A percentile compares a stretch with the other conserved stretches of the same genome.
Conservation (phyloP, 1,140 invertebrate genomes). For the Homalodisca vitripennis region DNA sequence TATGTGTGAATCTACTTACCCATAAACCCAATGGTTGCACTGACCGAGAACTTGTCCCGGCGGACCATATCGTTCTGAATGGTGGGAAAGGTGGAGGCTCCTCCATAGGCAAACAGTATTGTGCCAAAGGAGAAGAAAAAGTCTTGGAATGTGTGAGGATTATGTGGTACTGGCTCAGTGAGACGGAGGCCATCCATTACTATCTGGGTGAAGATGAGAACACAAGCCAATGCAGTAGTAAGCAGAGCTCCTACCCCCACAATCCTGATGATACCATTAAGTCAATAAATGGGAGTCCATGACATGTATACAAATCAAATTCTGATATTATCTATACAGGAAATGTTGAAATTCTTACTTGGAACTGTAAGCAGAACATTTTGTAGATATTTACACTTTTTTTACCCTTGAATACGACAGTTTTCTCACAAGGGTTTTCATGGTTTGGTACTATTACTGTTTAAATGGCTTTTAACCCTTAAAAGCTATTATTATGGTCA, state of each 20-base stretch:
- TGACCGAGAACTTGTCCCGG: conserved; percentile 55
- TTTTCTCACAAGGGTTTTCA: too few species aligned
- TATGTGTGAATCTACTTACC: conserved; percentile 50
- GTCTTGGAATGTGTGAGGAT: conserved; percentile 45
- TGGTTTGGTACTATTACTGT: too few species aligned
- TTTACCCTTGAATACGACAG: too few species aligned
- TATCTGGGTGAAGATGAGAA: conserved; percentile 59
- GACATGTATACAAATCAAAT: background rate
- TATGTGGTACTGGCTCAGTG: conserved; percentile 45
- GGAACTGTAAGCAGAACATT: background rate
- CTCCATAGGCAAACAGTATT: conserved; percentile 66
- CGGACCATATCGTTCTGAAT: conserved; percentile 69
- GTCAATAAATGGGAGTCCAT: too few species aligned
- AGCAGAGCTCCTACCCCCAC: conserved; percentile 57
- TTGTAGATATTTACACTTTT: too few species aligned
- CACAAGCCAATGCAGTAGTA: conserved; percentile 56
- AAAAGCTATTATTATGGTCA: too few species aligned
- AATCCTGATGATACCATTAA: conserved; percentile 47
- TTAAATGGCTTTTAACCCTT: too few species aligned
- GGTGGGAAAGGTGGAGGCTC: conserved; percentile 66
- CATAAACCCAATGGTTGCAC: conserved; percentile 53
- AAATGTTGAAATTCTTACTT: background rate
- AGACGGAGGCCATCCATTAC: conserved; percentile 49
- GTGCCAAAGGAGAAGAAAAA: conserved; percentile 65
- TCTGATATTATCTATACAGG: background rate